Base-by-base conservation (phyloP, 35 echinoderm and acorn worm genomes). In the Anneissia japonica region DNA sequence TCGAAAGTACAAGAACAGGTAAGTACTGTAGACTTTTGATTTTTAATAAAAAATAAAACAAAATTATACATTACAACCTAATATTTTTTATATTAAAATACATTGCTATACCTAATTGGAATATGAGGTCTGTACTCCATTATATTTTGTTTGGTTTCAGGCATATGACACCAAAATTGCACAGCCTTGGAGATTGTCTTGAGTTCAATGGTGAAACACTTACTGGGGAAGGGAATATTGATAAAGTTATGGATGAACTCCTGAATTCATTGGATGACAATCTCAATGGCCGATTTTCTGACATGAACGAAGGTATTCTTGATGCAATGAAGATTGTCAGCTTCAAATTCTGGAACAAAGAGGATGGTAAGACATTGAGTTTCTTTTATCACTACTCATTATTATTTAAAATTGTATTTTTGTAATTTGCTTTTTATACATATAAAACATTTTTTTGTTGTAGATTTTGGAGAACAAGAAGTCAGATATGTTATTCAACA, bases 1-100 rank as follows among this genome's bases (percentile, higher is more conserved):
- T 10, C 23, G 6, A 23, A 89, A 84, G 36, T 89, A 89, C 81
- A 89, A 89, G 74, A 83, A 36, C 16, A 84, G 87, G 87, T 84
- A 89, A 6, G 5, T 64, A 64, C 26, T 16, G 19, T 64, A 26
- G 51, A 64, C 26, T 16, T 64, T 16, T 23, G 10, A 26, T 64
- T 79, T 39, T 32, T 31, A 36, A 17, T 36, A 3, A 12, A 64
- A n/a, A n/a, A n/a, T n/a, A n/a, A n/a, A n/a, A n/a, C n/a, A n/a
- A n/a, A n/a, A n/a, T n/a, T n/a, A n/a, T n/a, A n/a, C n/a, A n/a
- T n/a, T n/a, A n/a, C n/a, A n/a, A n/a, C n/a, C n/a, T n/a, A n/a
- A n/a, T n/a, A n/a, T n/a, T n/a, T n/a, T n/a, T n/a, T n/a, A n/a
- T n/a, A n/a, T n/a, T n/a, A n/a, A n/a, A n/a, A n/a, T n/a, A n/a